Percentiles rank a stretch among this genome's conserved stretches.
Conservation (phyloP, 2,113 vertebrate genomes). For the Grammomys surdaster region DNA sequence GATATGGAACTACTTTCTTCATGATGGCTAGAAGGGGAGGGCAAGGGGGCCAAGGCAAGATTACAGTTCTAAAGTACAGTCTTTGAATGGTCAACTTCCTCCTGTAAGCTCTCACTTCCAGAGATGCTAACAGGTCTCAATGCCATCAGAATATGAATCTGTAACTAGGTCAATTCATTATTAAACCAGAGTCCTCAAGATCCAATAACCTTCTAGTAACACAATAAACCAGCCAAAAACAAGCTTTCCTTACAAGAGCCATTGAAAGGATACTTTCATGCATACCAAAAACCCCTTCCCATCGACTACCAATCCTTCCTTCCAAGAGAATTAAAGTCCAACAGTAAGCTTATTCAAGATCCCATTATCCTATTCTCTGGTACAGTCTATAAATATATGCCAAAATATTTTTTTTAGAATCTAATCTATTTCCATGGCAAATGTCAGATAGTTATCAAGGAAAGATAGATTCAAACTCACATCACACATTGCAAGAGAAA, state of each 20-base stretch:
- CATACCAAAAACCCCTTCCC: neutral
- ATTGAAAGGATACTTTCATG: neutral
- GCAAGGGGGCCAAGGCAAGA: neutral
- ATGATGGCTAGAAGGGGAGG: neutral
- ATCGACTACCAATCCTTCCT: neutral
- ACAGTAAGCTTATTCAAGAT: neutral
- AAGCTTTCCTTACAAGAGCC: neutral
- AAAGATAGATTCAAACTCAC: neutral
- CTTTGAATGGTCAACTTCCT: neutral
- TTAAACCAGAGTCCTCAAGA: neutral
- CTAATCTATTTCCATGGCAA: conserved; percentile 16
- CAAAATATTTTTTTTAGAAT: neutral
- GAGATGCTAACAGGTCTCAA: neutral
- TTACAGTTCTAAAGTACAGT: neutral
- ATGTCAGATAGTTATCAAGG: conserved; percentile 33
- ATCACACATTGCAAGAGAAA: conserved; percentile 23
- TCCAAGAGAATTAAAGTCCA: neutral
- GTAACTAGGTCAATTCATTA: neutral
- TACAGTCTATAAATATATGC: neutral
- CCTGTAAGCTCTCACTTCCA: neutral
- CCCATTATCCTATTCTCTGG: neutral
- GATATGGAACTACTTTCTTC: neutral
- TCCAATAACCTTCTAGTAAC: neutral
- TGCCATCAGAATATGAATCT: neutral
- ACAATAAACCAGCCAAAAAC: neutral